A percentile compares a stretch with the other conserved stretches of the same genome.
Conservation (phyloP, 2,888 invertebrate species). For the Nomada hirtipes region DNA sequence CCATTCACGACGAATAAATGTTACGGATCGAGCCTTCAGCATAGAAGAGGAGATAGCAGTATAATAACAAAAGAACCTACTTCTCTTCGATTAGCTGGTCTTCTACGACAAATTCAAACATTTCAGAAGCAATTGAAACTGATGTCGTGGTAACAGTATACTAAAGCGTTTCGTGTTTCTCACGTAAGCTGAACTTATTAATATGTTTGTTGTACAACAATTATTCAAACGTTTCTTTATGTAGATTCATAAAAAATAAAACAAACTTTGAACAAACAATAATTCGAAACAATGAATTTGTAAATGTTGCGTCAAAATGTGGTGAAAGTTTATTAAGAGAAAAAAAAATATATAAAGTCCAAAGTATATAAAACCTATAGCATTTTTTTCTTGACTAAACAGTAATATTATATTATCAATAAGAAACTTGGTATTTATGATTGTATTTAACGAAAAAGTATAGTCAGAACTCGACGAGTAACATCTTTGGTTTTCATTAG, state of each 20-base stretch:
- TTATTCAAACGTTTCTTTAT: background rate
- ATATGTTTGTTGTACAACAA: constrained; percentile 12
- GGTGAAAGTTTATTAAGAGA: constrained; percentile 1
- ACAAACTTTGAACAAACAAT: background rate
- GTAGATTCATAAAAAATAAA: constrained; percentile 7
- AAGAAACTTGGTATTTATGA: background rate
- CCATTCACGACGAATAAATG: constrained; percentile 32
- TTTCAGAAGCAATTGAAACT: constrained; percentile 77
- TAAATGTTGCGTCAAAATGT: background rate
- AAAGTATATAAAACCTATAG: constrained; percentile 31
- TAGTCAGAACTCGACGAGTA: no score
- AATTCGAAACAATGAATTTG: background rate
- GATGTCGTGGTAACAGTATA: constrained; percentile 34
- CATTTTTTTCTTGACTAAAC: background rate
- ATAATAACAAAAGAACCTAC: constrained; percentile 66
- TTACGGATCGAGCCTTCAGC: constrained; percentile 13
- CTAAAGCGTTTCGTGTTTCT: background rate
- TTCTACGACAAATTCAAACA: constrained; percentile 80
- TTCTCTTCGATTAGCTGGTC: constrained; percentile 73
- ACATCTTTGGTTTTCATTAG: constrained; percentile 9
- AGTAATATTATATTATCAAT: background rate
- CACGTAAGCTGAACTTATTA: constrained; percentile 19
- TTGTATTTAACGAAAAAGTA: background rate
- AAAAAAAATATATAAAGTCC: constrained; percentile 1
- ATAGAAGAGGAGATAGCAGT: constrained; percentile 31